phyloP scores from a whole-genome alignment of 2,113 vertebrate genomes.

The Lonchura striata region DNA sequence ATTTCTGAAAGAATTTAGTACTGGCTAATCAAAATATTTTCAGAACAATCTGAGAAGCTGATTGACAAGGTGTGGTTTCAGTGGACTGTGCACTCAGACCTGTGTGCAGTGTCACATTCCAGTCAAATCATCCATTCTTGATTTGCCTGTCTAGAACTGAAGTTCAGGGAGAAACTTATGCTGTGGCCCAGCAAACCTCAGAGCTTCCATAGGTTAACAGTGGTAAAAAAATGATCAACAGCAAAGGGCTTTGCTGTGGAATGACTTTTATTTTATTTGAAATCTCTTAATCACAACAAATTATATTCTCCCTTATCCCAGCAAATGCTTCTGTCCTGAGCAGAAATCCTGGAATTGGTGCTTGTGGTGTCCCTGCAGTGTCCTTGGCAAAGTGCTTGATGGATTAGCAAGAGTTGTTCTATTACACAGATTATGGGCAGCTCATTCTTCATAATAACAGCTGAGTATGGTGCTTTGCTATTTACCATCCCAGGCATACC shows the following conservation, averaged over 20 bases:
- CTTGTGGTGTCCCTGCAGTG: background rate
- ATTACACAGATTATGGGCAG: background rate
- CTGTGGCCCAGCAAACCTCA: background rate
- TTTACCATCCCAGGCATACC: background rate
- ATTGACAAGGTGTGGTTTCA: background rate
- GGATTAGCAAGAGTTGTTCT: background rate
- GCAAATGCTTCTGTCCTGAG: background rate
- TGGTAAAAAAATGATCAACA: background rate
- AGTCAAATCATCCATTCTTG: background rate
- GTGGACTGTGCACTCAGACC: background rate
- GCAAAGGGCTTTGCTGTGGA: background rate
- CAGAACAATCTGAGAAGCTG: background rate
- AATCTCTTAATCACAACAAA: background rate
- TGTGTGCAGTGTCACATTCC: background rate
- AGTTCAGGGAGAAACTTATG: background rate
- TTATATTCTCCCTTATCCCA: background rate
- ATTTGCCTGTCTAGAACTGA: background rate
- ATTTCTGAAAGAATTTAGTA: background rate
- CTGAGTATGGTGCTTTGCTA: background rate
- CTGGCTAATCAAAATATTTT: background rate
- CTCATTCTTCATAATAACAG: background rate
- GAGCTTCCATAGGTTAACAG: background rate
- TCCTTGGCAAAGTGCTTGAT: background rate
- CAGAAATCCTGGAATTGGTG: background rate
- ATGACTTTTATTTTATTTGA: background rate